These are phyloP conservation scores for Automeris io DNA, from an alignment of 2,888 invertebrate species.

Conservation along the genomic window DNA sequence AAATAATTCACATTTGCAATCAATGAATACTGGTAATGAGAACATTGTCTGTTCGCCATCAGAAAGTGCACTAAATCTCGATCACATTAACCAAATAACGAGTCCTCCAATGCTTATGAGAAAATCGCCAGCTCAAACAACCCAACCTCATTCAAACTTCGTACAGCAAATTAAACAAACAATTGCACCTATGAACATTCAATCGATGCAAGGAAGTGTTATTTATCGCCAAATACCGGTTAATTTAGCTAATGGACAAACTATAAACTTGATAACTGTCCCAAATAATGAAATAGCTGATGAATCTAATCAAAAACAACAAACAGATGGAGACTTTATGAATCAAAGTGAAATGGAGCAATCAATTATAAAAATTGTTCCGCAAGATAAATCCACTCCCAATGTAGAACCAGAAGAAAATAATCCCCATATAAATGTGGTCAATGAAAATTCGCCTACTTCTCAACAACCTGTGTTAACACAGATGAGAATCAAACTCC, in stretches of 20 bases:
- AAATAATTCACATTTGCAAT: conserved; percentile 35
- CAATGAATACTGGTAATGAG: conserved; percentile 30
- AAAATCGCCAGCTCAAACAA: conserved; percentile 43
- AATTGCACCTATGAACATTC: conserved; percentile 74
- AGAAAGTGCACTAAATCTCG: conserved; percentile 51
- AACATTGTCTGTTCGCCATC: conserved; percentile 40
- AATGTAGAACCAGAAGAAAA: conserved; percentile 41
- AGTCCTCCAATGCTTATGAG: conserved; percentile 59
- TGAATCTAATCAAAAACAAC: conserved; percentile 58
- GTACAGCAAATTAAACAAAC: conserved; percentile 71
- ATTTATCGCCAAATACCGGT: conserved; percentile 85
- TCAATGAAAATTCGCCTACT: conserved; percentile 43
- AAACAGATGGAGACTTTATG: conserved; percentile 34
- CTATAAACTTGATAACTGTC: conserved; percentile 76
- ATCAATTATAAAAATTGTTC: conserved; percentile 67
- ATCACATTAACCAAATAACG: conserved; percentile 51
- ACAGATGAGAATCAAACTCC: conserved; percentile 72
- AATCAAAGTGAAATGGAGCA: conserved; percentile 54
- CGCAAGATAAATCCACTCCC: conserved; percentile 43
- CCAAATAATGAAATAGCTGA: conserved; percentile 65
- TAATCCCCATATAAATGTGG: conserved; percentile 32
- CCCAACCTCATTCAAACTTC: conserved; percentile 50
- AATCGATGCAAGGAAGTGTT: conserved; percentile 81
- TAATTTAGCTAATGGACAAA: conserved; percentile 73
- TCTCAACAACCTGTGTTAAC: conserved; percentile 64